These are phyloP conservation scores for Tapirus indicus DNA, from an alignment of 2,797 vertebrate species.

Conservation along the genomic window DNA sequence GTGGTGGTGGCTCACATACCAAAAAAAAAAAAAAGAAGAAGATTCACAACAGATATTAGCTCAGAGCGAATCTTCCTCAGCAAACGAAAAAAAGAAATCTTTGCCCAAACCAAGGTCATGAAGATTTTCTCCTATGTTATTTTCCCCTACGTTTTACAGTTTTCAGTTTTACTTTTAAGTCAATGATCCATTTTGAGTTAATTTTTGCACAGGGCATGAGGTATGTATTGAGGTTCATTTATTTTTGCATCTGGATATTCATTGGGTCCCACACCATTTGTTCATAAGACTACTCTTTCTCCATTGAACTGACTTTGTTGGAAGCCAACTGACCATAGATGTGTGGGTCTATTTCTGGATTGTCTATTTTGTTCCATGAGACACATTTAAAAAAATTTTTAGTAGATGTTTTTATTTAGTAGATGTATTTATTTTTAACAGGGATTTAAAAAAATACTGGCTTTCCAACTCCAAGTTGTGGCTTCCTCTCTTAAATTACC, in stretches of 20 bases:
- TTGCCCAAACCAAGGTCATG: neutral
- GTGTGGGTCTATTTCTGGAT: conserved; percentile 31
- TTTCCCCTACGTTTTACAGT: neutral
- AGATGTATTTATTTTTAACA: conserved; percentile 34
- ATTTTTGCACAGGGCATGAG: conserved; percentile 15
- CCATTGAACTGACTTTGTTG: neutral
- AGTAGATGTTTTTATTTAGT: conserved; percentile 32
- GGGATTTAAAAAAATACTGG: neutral
- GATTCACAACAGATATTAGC: no score
- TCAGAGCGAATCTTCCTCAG: no score
- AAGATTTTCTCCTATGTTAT: conserved; percentile 12
- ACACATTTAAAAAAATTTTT: neutral
- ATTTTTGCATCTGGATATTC: neutral
- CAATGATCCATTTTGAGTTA: conserved; percentile 31
- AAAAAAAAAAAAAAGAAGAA: no score
- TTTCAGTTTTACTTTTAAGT: conserved; percentile 39
- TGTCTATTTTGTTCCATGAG: conserved; percentile 23
- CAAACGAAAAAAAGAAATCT: neutral
- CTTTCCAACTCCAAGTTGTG: conserved; percentile 44
- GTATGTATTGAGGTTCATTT: neutral
- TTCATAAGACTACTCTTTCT: neutral
- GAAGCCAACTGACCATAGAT: conserved; percentile 16
- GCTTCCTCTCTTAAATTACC: conserved; percentile 60
- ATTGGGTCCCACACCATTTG: conserved; percentile 2
- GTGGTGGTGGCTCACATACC: no score